Base-by-base conservation (phyloP, 2,888 invertebrate species). In the Scaptomyza caliginosa region DNA sequence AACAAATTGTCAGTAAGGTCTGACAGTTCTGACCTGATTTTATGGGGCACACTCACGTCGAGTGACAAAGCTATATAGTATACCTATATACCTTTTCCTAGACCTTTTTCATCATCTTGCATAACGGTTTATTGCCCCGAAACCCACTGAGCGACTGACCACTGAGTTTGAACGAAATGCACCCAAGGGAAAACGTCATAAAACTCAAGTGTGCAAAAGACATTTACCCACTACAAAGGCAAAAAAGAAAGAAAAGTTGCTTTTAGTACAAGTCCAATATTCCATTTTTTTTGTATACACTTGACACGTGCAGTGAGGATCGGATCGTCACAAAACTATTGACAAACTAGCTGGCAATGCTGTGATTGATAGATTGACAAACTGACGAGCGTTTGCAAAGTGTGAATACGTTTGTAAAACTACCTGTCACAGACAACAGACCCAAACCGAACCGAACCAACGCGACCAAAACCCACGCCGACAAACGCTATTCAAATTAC, bases 401-500 rank as follows among this genome's bases (percentile, higher is more conserved):
- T 74, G 74, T 74, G 72, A 75, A 74, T 74, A 62, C 57, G 55
- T 58, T 48, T 62, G 69, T 56, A 48, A 55, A 39, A 52, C 70
- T 74, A 72, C 74, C 74, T 74, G 74, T 68, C 68, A 48, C 48
- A 45, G 28, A 10, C 65, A 54, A 48, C 49, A 26, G 43, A 1
- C 63, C 13, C 24, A 38, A 34, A 42, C 28, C 26, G 7, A 0
- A 4, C 26, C 28, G 11, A 4, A 1, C 8, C 24, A 26, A n/a
- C n/a, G n/a, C n/a, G 40, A 46, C 17, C 59, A 50, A 28, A 50
- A 26, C 64, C 64, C 55, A 73, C 68, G 70, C 70, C 65, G 75
- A 62, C 68, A 67, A 78, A 72, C 62, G 48, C 54, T 79, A 77
- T 77, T 78, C 78, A 80, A 80, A 78, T 74, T 68, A 80, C 80